A percentile compares a stretch with the other conserved stretches of the same genome.
Evolutionary conservation across 2,113 vertebrate genomes (phyloP).

Genomic region (Dasyprocta punctata): DNA sequence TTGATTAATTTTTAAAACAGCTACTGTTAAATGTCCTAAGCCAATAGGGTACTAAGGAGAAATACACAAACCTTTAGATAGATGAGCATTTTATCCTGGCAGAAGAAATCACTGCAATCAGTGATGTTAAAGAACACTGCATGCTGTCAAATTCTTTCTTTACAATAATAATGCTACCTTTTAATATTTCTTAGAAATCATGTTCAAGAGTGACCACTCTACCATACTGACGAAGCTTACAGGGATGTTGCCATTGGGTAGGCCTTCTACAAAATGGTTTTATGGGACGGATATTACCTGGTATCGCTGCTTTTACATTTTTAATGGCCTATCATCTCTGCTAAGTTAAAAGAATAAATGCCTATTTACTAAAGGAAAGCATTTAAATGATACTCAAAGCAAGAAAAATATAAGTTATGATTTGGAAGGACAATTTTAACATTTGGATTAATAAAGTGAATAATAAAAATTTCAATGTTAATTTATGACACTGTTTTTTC

Average conservation of each 20-base stretch:
- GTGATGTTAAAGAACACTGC: constrained; percentile 42
- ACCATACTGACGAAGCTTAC: neutral
- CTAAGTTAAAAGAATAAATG: constrained; percentile 37
- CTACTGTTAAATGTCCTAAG: constrained; percentile 52
- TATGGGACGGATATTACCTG: neutral
- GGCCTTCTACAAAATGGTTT: constrained; percentile 24
- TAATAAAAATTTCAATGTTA: constrained; percentile 14
- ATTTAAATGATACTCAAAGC: constrained; percentile 10
- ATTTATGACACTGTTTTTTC: neutral
- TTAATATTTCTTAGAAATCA: constrained; percentile 4
- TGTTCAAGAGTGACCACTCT: neutral
- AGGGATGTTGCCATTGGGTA: neutral
- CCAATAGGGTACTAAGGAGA: neutral
- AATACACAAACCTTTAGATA: neutral
- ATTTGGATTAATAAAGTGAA: constrained; percentile 39
- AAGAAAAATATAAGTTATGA: neutral
- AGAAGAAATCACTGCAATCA: constrained; percentile 7
- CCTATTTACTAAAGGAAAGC: neutral
- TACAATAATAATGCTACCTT: constrained; percentile 17
- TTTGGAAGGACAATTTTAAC: neutral
- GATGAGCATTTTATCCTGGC: constrained; percentile 46
- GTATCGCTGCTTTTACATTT: neutral
- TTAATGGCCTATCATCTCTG: neutral
- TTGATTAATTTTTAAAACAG: neutral
- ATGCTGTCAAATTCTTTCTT: constrained; percentile 14